A percentile compares a stretch with the other conserved stretches of the same genome.
Conservation (phyloP, 2,797 vertebrate genomes). For the Heteromormyrus szaboi region DNA sequence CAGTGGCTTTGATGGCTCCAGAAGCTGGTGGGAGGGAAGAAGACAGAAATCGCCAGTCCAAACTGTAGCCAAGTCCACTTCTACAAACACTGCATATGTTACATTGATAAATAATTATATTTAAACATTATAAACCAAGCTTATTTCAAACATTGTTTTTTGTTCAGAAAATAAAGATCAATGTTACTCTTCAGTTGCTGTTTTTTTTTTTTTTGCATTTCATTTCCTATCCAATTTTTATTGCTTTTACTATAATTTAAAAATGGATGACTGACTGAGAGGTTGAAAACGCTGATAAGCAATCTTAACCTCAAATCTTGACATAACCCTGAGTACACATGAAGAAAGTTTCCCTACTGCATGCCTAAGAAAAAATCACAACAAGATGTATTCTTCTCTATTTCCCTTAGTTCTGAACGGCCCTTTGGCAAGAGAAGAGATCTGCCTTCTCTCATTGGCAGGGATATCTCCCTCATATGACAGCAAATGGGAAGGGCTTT, state of each 20-base stretch:
- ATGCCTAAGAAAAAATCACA: background rate
- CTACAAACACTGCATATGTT: background rate
- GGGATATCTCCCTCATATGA: background rate
- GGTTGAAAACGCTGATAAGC: background rate
- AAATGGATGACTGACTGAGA: background rate
- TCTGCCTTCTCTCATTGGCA: background rate
- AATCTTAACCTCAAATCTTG: background rate
- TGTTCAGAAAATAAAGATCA: background rate
- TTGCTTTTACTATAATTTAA: background rate
- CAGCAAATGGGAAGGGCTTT: background rate
- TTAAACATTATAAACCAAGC: background rate
- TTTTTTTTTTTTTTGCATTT: background rate
- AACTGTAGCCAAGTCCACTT: background rate
- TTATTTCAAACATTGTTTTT: background rate
- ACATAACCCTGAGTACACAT: background rate
- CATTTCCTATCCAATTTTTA: background rate
- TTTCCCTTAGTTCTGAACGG: background rate
- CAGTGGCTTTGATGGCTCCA: slow-evolving; percentile 59
- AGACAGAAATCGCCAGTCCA: background rate
- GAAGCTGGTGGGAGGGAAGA: slow-evolving; percentile 63
- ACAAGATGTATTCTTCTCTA: background rate
- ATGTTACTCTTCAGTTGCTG: background rate
- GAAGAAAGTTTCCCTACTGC: background rate
- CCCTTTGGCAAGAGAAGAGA: background rate
- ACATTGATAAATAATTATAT: background rate